Conservation (phyloP, 2,888 invertebrate species). For the Vanessa cardui region DNA sequence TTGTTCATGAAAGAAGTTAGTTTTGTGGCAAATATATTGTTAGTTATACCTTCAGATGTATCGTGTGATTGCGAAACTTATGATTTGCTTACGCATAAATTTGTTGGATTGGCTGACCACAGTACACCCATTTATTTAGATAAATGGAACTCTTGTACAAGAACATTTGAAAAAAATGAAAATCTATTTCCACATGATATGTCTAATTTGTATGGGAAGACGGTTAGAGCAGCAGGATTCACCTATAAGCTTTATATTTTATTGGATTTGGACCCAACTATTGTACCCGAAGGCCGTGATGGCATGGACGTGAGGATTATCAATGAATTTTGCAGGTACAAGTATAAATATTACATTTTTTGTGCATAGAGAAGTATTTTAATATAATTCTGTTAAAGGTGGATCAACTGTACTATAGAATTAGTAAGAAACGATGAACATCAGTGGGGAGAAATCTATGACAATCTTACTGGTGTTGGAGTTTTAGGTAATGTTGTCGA, state of each 20-base stretch:
- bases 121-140: constrained; percentile 61
- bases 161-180: constrained; percentile 54
- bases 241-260: constrained; percentile 84
- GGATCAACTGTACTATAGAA: constrained; percentile 73
- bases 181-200: constrained; percentile 78
- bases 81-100: constrained; percentile 71
- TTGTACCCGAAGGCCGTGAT: constrained; percentile 68
- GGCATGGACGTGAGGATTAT: constrained; percentile 79
- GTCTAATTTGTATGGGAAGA: constrained; percentile 70
- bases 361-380: constrained; percentile 6
- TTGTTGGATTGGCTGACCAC: constrained; percentile 55
- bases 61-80: constrained; percentile 50
- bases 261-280: constrained; percentile 60
- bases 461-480: constrained; percentile 86
- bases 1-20: constrained; percentile 58
- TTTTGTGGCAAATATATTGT: constrained; percentile 64
- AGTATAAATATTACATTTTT: background rate
- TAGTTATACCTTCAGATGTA: constrained; percentile 51
- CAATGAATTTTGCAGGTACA: constrained; percentile 78
- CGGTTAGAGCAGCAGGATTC: constrained; percentile 79
- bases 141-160: constrained; percentile 65
- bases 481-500: constrained; percentile 84
- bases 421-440: constrained; percentile 80
- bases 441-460: constrained; percentile 86
- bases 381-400: constrained; percentile 51